Evolutionary conservation across 2,113 vertebrate genomes (phyloP).

Genomic region (Psittacara wagleri): DNA sequence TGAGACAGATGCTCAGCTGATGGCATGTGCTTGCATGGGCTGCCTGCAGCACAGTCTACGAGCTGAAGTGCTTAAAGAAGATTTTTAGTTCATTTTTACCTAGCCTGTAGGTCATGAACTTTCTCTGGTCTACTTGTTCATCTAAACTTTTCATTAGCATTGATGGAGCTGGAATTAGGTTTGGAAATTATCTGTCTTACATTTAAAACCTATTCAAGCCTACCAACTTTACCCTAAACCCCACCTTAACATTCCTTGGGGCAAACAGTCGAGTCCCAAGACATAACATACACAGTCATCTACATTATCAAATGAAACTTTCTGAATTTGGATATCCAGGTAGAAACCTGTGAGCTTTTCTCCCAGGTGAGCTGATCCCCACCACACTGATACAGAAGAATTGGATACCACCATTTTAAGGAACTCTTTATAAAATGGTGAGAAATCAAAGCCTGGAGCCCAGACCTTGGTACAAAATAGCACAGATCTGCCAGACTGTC

Average conservation of each 20-base stretch:
- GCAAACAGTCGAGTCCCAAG: neutral
- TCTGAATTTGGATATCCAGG: neutral
- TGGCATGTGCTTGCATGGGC: neutral
- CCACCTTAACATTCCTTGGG: neutral
- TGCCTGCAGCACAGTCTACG: neutral
- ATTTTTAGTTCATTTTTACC: neutral
- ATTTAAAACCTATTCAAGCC: neutral
- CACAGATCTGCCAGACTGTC: neutral
- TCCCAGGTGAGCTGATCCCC: neutral
- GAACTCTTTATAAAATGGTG: neutral
- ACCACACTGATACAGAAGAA: neutral
- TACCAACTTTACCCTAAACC: neutral
- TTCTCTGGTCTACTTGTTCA: neutral
- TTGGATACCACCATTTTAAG: neutral
- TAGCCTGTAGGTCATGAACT: neutral
- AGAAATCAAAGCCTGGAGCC: neutral
- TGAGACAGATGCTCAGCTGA: neutral
- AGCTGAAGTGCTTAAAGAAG: neutral
- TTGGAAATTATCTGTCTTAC: neutral
- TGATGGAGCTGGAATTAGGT: neutral
- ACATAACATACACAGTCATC: fast-evolving
- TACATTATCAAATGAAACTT: neutral
- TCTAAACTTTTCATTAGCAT: neutral
- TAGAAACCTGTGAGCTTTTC: neutral
- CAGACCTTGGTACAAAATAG: neutral